Evolutionary conservation across 2,113 vertebrate species (phyloP), one percentile per base, ranked within the genome.

Genomic region (Callithrix jacchus): DNA sequence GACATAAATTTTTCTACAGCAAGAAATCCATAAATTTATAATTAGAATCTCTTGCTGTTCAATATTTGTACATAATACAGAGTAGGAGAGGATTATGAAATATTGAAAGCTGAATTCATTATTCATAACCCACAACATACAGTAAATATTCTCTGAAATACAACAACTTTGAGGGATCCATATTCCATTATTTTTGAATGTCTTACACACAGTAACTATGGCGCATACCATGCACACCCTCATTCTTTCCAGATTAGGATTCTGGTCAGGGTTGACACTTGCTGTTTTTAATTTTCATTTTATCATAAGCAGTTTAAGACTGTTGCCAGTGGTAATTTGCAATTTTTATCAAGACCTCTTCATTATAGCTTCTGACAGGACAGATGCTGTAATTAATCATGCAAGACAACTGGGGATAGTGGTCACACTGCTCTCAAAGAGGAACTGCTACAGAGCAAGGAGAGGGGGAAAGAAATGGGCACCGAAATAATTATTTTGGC

Each of bases 281-380:
- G 99, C 99, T 99, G 99, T 98, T 99, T 99, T 99, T 99, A 99
- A 99, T 99, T 99, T 99, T 99, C 99, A 99, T 99, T 99, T 99
- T 99, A 99, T 99, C 99, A 99, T 99, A 99, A 99, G 99, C 99
- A 99, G 99, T 99, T 99, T 99, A 99, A 99, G 99, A 99, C 99
- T 99, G 99, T 99, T 99, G 99, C 99, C 99, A 99, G 99, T 98
- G 98, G 99, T 99, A 99, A 99, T 99, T 99, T 99, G 99, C 99
- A 99, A 99, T 99, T 99, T 99, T 99, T 99, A 99, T 98, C 99
- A 99, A 99, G 99, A 99, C 99, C 99, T 99, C 99, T 99, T 99
- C 99, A 99, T 99, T 99, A 99, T 98, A 99, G 99, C 99, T 99
- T 99, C 99, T 99, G 99, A 99, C 99, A 99, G 99, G 99, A 99